Evolutionary conservation across 2,888 invertebrate genomes (phyloP), one percentile per base, ranked within the genome.

Genomic region (Saturnia pavonia): DNA sequence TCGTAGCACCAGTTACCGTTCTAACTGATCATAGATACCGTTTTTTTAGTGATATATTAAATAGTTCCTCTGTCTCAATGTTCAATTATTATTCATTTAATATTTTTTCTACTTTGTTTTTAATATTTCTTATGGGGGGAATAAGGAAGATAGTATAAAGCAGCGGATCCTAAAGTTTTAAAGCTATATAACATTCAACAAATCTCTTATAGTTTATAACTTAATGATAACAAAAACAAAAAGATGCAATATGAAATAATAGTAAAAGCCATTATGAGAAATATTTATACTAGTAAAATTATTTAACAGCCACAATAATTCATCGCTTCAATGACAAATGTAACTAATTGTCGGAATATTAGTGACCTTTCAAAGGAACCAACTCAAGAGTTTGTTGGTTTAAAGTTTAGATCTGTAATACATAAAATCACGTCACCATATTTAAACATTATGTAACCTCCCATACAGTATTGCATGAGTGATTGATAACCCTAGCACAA

Each of bases 401-500:
- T 48, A 48, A 19, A 48, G n/a, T 22, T 54, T 22, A 54, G 9
- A 22, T 57, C 25, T 1, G 25, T 25, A 12, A 25, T 57, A 27
- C 0, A 3, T 25, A 25, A 6, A 57, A 25, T 16, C 25, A 1
- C n/a, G 57, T 27, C 1, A 57, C 0, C 25, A 14, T 0, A 0
- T 60, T 60, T 14, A 60, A 60, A 60, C 1, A 51, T 14, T 60
- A 14, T 60, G 57, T 27, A 11, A 1, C 6, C 25, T 27, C 27
- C 87, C 79, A 66, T 63, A 72, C 76, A 76, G 85, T 85, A 85
- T 81, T 86, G 91, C 91, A 91, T 91, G 91, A 80, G 81, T 78
- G 74, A 74, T 74, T 68, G n/a, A n/a, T n/a, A 71, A 75, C 40
- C 65, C 12, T 80, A 80, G 78, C 81, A 82, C 78, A 71, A 67